Evolutionary conservation across 64 coral and sea anemone species (phyloP), one percentile per base, ranked within the genome.

Genomic region (Porites australiensis): DNA sequence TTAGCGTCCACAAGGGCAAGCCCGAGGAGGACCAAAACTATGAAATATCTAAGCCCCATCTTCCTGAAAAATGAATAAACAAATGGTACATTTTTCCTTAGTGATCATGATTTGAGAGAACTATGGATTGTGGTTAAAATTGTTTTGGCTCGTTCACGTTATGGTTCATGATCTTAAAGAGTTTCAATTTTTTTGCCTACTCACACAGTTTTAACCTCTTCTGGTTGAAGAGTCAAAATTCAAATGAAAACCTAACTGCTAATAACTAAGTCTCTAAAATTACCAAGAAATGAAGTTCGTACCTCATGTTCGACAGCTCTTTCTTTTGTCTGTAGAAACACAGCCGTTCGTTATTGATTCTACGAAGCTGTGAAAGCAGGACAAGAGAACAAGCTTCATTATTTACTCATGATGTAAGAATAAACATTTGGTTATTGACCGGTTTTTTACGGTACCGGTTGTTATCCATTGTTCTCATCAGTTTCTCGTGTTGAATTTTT

Each of bases 361-460:
- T 68, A 50, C 81, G 7, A 7, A 57, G 54, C 54, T n/a, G 48
- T 63, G 18, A 63, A 48, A 46, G 27, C 52, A 84, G 37, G 61
- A 84, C 61, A 19, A 64, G 81, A 50, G 45, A 69, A n/a, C 9
- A 65, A 84, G 6, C 43, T 18, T 67, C 63, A 19, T 84, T 68
- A 84, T 84, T 23, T 84, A 84, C 81, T 16, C 63, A 67, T 52
- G 46, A 84, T 69, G 81, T 84, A 84, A 84, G 81, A 84, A 84
- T 84, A 84, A 46, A 46, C 8, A 84, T 47, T 18, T 21, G 63
- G 59, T 69, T 69, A 49, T 50, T 27, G 62, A 69, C 81, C 81
- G 45, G 81, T 68, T 63, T 16, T 68, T 84, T 63, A 67, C 46
- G 81, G 81, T 84, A 84, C 81, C 81, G 61, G 81, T 84, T 53